Evolutionary conservation across 2,888 invertebrate species (phyloP), one percentile per base, ranked within the genome.

Genomic region (Synanthedon tipuliformis): DNA sequence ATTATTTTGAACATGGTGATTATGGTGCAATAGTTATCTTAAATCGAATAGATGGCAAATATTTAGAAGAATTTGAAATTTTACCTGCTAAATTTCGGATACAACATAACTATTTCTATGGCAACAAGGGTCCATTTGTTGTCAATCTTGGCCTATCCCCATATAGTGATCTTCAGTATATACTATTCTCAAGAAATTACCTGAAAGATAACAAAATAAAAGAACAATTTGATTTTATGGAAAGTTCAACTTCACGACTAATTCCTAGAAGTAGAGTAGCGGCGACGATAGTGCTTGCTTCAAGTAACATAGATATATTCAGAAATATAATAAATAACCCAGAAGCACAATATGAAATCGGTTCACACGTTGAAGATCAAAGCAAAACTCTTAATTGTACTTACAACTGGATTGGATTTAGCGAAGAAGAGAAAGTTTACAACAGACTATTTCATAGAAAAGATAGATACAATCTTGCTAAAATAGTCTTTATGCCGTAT

Each of bases 401-500:
- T 0, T 95, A 91, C 71, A 99, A 99, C 72, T 99, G 97, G 95
- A 90, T 99, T 64, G 97, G 98, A 4, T 91, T 88, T 57, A 89
- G 90, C 0, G 90, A 90, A 55, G 94, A 94, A 70, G 90, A 92
- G 59, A 90, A 90, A 66, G 92, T 96, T 27, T 93, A 93, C 61
- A 89, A 91, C 18, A 87, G 94, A 67, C 72, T 95, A 15, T 95
- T 95, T 62, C 94, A 95, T 65, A 90, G 96, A 60, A 95, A 95
- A 72, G 95, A 97, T 78, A 90, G 98, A 53, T 99, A 97, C 73
- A 98, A 98, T 79, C 86, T 99, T 58, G 99, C 99, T 0, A 94
- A 93, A 80, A 95, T 99, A 56, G 88, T 92, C 58, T 98, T 96
- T 69, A 91, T 97, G 65, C 99, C 99, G 0, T 98, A 95, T 71